Conservation (phyloP, 2,888 invertebrate species). For the Prostheceraeus crozeri region DNA sequence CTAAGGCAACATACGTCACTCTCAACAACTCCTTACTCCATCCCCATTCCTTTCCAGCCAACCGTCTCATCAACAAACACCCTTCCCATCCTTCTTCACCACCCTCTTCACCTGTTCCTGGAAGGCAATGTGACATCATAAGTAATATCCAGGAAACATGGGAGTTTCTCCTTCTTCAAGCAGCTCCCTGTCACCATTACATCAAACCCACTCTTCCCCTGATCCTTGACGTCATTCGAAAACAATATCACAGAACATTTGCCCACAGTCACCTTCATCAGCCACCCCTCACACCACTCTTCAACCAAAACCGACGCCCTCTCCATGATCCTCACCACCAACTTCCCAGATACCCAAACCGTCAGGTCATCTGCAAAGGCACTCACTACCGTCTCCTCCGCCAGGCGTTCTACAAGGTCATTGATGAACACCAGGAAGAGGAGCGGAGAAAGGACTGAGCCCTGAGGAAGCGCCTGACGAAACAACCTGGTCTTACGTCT, state of each 20-base stretch:
- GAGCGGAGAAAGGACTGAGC: background rate
- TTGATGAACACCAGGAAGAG: background rate
- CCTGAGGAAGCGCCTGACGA: background rate
- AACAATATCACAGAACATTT: slow-evolving; percentile 13
- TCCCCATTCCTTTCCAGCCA: slow-evolving; percentile 6
- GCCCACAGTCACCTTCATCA: slow-evolving; percentile 13
- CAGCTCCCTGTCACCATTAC: background rate
- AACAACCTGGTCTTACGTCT: background rate
- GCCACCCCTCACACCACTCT: slow-evolving; percentile 23
- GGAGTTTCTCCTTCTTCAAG: background rate
- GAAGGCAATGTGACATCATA: slow-evolving; percentile 17
- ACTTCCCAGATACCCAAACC: background rate
- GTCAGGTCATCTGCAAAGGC: slow-evolving; percentile 18
- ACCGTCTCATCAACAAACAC: slow-evolving; percentile 12
- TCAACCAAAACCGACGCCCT: slow-evolving; percentile 3
- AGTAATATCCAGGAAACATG: slow-evolving; percentile 4
- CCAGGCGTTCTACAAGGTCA: slow-evolving; percentile 5
- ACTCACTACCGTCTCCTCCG: background rate
- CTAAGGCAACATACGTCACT: slow-evolving; percentile 8
- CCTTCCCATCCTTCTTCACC: too few relatives aligned
- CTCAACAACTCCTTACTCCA: slow-evolving; percentile 16
- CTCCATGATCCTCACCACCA: background rate
- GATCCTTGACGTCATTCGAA: slow-evolving; percentile 13
- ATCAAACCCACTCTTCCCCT: background rate
- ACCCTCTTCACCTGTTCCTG: too few relatives aligned